Percentiles rank a stretch among this genome's conserved stretches.
Evolutionary conservation across 2,797 vertebrate species (phyloP).

Genomic region (Sebastes steindachneri): DNA sequence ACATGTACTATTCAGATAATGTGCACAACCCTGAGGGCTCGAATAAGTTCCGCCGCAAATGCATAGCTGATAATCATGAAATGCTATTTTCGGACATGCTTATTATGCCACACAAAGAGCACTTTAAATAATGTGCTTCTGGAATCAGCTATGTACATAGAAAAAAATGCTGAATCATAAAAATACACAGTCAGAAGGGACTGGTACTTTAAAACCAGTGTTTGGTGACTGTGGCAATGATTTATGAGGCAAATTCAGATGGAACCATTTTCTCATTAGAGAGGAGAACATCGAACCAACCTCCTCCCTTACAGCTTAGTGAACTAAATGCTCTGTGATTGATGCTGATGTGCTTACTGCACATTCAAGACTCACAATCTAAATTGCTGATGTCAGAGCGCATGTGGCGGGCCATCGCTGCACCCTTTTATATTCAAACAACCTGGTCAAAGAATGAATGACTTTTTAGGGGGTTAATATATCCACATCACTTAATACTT

Average conservation of each 20-base stretch:
- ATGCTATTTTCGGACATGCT: slow-evolving; percentile 16
- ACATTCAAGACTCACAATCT: slow-evolving; percentile 50
- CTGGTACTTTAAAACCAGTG: slow-evolving; percentile 46
- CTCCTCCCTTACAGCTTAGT: slow-evolving; percentile 60
- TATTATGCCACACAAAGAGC: slow-evolving; percentile 14
- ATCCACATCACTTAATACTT: slow-evolving; percentile 45
- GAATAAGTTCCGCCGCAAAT: neutral
- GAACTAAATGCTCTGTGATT: slow-evolving; percentile 72
- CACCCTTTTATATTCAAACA: slow-evolving; percentile 44
- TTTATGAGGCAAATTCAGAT: slow-evolving; percentile 74
- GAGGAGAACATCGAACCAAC: slow-evolving; percentile 64
- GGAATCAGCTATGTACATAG: slow-evolving; percentile 18
- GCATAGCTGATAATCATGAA: slow-evolving; percentile 43
- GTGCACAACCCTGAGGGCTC: neutral
- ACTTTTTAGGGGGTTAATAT: slow-evolving; percentile 25
- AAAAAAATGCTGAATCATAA: slow-evolving; percentile 60
- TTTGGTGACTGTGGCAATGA: slow-evolving; percentile 66
- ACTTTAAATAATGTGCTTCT: slow-evolving; percentile 20
- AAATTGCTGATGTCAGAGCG: slow-evolving; percentile 64
- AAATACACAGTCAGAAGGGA: slow-evolving; percentile 10
- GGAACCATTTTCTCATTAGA: slow-evolving; percentile 78
- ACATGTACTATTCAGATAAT: neutral
- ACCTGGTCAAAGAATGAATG: slow-evolving; percentile 37
- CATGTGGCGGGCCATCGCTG: neutral
- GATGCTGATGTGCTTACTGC: slow-evolving; percentile 69